Evolutionary conservation across 2,888 invertebrate genomes (phyloP), one percentile per base, ranked within the genome.

Genomic region (Cyrtodaria siliqua): DNA sequence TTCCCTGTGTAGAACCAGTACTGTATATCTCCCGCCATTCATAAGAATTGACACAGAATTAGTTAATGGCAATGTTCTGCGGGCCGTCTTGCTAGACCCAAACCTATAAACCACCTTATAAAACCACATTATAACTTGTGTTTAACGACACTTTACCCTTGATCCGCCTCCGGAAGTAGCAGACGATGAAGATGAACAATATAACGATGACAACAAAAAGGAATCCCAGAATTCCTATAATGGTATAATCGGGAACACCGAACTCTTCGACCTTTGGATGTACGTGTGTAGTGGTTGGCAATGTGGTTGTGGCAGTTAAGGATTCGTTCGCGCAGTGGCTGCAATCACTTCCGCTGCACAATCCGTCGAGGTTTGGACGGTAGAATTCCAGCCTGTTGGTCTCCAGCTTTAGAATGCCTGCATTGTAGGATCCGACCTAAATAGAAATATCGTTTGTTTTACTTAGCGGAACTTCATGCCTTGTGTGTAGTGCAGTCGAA

Each of bases 121-220:
- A n/a, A n/a, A n/a, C n/a, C n/a, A n/a, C n/a, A n/a, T n/a, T n/a
- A n/a, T n/a, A n/a, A n/a, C n/a, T n/a, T n/a, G n/a, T n/a, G n/a
- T n/a, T n/a, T n/a, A n/a, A n/a, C n/a, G n/a, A n/a, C n/a, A n/a
- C n/a, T n/a, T n/a, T n/a, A 84, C 85, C 83, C 56, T 67, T 64
- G 14, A 82, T 57, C 55, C 78, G 66, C 40, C 63, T 73, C 53
- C 63, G 74, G 52, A 83, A 80, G 52, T 73, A 83, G 23, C 72
- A 79, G 26, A 78, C 56, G 16, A 83, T 75, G 27, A 76, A 44
- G n/a, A 76, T 23, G 12, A 79, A 52, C 42, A 76, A 56, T 12
- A 84, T 52, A 8, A 83, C n/a, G 16, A 84, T 66, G n/a, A 85
- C 42, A n/a, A 82, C 56, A 20, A 82, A 64, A 9, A 86, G 49